Evolutionary conservation across 2,113 vertebrate species (phyloP), one percentile per base, ranked within the genome.

Genomic region (Corythoichthys haematopterus): DNA sequence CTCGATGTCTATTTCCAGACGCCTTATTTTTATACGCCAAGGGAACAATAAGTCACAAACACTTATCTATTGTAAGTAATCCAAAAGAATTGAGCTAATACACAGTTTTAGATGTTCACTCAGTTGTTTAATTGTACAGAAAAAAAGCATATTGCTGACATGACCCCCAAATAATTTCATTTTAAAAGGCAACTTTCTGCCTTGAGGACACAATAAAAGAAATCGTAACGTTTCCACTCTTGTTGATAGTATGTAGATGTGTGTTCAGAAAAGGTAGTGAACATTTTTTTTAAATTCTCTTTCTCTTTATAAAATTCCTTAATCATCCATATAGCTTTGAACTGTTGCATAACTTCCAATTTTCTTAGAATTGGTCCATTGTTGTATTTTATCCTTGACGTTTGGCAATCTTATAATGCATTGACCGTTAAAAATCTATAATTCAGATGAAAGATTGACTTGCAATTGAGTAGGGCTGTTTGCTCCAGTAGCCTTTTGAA

Each of bases 391-490:
- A 70, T 85, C 71, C 80, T 77, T 66, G n/a, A 72, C 69, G 79
- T 84, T 81, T 82, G 72, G 72, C 79, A 78, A 79, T 82, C 67
- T 80, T 53, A 78, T 80, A 80, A 85, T 78, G 84, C 75, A 66
- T 79, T 84, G 86, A 85, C 84, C 87, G 88, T 88, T 88, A 76
- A 85, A 86, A 87, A 80, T 51, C 80, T 72, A 82, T 83, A 80
- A 83, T 84, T 87, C 70, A 69, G 80, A 80, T 82, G 68, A 83
- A 74, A 82, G 77, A 85, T 76, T 81, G 84, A 85, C 70, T 84
- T 74, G 75, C 67, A 75, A 74, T 77, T 68, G 75, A 77, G 76
- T 66, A 35, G 51, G 70, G 77, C 66, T 79, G 65, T 78, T 84
- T 84, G 78, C 65, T 80, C 78, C 74, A 81, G 70, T 87, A 80